A percentile compares a stretch with the other conserved stretches of the same genome.
phyloP scores from a whole-genome alignment of 2,888 invertebrate genomes.

The Xestia sexstrigata region DNA sequence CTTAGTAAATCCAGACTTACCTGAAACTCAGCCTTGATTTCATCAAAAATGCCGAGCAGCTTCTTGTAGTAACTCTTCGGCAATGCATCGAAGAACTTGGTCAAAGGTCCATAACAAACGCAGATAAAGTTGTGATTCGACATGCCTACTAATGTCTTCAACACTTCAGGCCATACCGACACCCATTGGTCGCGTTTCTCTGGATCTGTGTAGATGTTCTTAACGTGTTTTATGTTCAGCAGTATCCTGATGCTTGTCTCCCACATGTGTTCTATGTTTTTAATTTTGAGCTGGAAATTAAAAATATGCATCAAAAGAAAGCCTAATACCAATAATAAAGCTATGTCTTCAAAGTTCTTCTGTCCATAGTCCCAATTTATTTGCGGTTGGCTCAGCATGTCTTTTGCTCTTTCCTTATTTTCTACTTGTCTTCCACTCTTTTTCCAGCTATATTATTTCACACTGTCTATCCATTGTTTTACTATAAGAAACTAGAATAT shows the following conservation, averaged over 20 bases:
- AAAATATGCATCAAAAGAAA: background rate
- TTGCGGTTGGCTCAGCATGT: background rate
- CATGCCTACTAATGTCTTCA: slow-evolving; percentile 91
- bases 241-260: slow-evolving; percentile 91
- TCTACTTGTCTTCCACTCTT: too few species aligned
- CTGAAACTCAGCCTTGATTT: slow-evolving; percentile 91
- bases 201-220: slow-evolving; percentile 92
- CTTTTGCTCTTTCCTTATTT: background rate
- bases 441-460: too few species aligned
- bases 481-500: too few species aligned
- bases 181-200: slow-evolving; percentile 91
- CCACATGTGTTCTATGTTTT: slow-evolving; percentile 92
- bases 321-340: background rate
- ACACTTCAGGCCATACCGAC: slow-evolving; percentile 91
- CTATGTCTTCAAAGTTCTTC: background rate
- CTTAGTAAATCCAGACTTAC: slow-evolving; percentile 73
- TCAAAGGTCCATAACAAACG: slow-evolving; percentile 91
- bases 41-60: slow-evolving; percentile 88
- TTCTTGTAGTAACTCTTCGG: slow-evolving; percentile 90
- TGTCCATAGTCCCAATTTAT: background rate
- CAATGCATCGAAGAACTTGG: slow-evolving; percentile 91
- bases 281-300: slow-evolving; percentile 90
- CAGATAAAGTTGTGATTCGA: slow-evolving; percentile 93
- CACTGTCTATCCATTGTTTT: too few species aligned
- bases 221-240: slow-evolving; percentile 91